A percentile compares a stretch with the other conserved stretches of the same genome.
Conservation (phyloP, 2,113 vertebrate genomes). For the Rhinoderma darwinii region DNA sequence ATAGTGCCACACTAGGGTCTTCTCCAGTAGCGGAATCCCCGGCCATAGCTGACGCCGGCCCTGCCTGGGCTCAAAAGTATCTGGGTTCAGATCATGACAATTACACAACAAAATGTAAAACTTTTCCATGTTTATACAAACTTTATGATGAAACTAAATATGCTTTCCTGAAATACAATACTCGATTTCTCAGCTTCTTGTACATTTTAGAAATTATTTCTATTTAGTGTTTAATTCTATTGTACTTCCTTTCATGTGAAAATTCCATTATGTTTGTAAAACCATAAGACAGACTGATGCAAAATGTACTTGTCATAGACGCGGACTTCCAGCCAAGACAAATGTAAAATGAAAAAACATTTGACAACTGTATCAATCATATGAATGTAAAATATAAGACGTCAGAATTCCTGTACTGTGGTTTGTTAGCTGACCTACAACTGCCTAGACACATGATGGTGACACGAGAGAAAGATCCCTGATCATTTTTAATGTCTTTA, state of each 20-base stretch:
- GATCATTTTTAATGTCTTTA: neutral
- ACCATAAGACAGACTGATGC: neutral
- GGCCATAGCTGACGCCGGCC: too few relatives aligned
- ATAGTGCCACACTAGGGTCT: too few relatives aligned
- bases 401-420: neutral
- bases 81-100: too few relatives aligned
- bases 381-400: neutral
- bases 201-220: neutral
- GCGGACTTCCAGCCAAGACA: neutral
- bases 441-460: neutral
- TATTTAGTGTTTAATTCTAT: neutral
- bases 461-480: neutral
- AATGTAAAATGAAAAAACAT: constrained; percentile 5
- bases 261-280: neutral
- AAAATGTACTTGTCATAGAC: constrained; percentile 5
- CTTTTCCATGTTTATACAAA: neutral
- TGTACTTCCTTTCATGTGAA: neutral
- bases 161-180: neutral
- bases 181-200: neutral
- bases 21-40: too few relatives aligned
- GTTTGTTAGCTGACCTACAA: neutral
- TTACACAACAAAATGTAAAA: too few relatives aligned
- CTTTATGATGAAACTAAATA: neutral
- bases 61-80: too few relatives aligned
- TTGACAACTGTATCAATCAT: constrained; percentile 23